Base-by-base conservation (phyloP, 2,888 invertebrate species). In the Hypercompe scribonia region DNA sequence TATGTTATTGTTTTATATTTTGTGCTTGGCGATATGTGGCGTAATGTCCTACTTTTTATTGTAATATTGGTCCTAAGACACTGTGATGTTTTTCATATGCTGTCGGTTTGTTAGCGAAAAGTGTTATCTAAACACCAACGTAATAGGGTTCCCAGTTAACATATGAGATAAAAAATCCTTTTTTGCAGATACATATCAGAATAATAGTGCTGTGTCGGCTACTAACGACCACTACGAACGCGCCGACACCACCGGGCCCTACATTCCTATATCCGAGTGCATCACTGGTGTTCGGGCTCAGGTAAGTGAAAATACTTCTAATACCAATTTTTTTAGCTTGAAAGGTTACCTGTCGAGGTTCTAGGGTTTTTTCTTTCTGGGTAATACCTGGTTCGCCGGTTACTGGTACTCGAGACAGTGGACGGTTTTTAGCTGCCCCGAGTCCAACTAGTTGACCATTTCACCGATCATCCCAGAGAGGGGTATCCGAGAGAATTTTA, bases 201-300 rank as follows among this genome's bases (percentile, higher is more conserved):
- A 86, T 73, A 89, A 80, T 67, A 73, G 73, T 5, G 61, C 85
- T 11, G 78, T 85, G 50, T 74, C 88, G 3, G 84, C 88, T 0
- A 78, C 84, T 77, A 90, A 85, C 68, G 90, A 90, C n/a, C 88
- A 88, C 39, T 87, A 87, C 68, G 90, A 89, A 63, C 73, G 83
- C 67, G 80, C 85, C 3, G 89, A 92, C 28, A 81, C 85, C 39
- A 91, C 98, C 18, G 98, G 98, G 34, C 98, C 98, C 0, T 99
- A 99, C 91, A 99, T 99, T 92, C 98, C 98, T 15, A 98, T 99
- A 84, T 98, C 98, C 72, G 99, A 99, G 92, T 99, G 99, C 91
- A 97, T 98, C 84, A 98, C 99, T 50, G 99, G 99, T 70, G 97
- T 96, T 68, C 96, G 97, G 54, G 91, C 93, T 21, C 92, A 96